Evolutionary conservation across 2,113 vertebrate species (phyloP).

Genomic region (Colistium nudipinnis): DNA sequence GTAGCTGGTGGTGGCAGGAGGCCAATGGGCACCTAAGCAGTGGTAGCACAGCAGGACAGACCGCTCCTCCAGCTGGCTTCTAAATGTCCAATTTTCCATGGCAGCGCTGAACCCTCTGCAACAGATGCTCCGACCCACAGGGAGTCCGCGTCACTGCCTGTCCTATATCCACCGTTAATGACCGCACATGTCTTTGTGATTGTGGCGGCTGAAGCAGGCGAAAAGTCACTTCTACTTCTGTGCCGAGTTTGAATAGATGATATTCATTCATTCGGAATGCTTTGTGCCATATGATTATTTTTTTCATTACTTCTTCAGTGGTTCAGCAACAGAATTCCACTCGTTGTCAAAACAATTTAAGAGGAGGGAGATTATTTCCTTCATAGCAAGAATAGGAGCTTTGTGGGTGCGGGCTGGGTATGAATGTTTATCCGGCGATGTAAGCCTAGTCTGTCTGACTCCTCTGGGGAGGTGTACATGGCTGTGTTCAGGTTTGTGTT

Average conservation of each 20-base stretch:
- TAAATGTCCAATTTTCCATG: conserved; percentile 81
- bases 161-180: conserved; percentile 63
- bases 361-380: conserved; percentile 7
- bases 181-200: conserved; percentile 49
- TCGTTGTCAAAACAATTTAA: not conserved
- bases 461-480: not conserved
- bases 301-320: conserved; percentile 28
- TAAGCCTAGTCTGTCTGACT: not conserved
- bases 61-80: conserved; percentile 78
- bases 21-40: conserved; percentile 73
- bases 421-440: not conserved
- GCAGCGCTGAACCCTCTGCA: conserved; percentile 68
- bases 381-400: conserved; percentile 9
- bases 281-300: not conserved
- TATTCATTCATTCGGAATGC: conserved; percentile 1
- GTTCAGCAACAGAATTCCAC: conserved; percentile 31
- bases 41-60: conserved; percentile 66
- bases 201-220: conserved; percentile 9
- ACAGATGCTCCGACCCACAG: conserved; percentile 77
- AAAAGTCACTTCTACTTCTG: conserved; percentile 39
- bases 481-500: not conserved
- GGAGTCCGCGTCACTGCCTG: conserved; percentile 68
- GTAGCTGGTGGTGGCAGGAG: conserved; percentile 63
- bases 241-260: conserved; percentile 9
- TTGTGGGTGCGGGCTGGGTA: not conserved